Evolutionary conservation across 2,888 invertebrate species (phyloP), one percentile per base, ranked within the genome.

Genomic region (Nezara viridula): DNA sequence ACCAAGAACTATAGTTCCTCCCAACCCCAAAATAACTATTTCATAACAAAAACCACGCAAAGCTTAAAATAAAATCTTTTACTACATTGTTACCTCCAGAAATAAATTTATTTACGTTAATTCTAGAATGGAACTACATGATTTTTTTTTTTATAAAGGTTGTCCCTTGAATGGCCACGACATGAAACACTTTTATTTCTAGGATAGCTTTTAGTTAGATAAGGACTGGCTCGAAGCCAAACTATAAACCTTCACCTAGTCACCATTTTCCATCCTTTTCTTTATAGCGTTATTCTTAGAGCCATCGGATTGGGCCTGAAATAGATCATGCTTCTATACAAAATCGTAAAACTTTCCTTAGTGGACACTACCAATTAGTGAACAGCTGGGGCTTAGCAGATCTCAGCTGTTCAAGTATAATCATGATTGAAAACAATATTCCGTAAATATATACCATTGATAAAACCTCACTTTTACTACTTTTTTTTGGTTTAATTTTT

Each of bases 181-280:
- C 37, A 73, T 37, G 66, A 73, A 73, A 73, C 66, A 73, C 66
- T 73, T 73, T 73, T 73, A 73, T 73, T 73, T 73, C 37, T 16
- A 73, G 66, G 16, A 37, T 73, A 73, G 66, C 66, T 73, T 73
- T 73, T 73, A 73, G 66, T 73, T 32, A 21, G 66, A 37, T 37
- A 37, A 19, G 66, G 66, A 37, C 21, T 73, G 66, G 66, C 32
- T 21, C 19, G 6, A 19, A 37, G 66, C 66, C 66, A 73, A 37
- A 7, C 32, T 32, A 73, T 73, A 73, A 73, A 73, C 66, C 66
- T 73, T 73, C 66, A 73, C 66, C 66, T 73, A 73, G 66, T 73
- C 66, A 73, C 66, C 66, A 73, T 6, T 73, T 73, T 73, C 32
- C 66, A 73, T 19, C 32, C 66, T 73, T 73, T 37, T 37, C 66